These are phyloP conservation scores for Ctena decussata DNA, from an alignment of 2,888 invertebrate species.

Conservation along the genomic window DNA sequence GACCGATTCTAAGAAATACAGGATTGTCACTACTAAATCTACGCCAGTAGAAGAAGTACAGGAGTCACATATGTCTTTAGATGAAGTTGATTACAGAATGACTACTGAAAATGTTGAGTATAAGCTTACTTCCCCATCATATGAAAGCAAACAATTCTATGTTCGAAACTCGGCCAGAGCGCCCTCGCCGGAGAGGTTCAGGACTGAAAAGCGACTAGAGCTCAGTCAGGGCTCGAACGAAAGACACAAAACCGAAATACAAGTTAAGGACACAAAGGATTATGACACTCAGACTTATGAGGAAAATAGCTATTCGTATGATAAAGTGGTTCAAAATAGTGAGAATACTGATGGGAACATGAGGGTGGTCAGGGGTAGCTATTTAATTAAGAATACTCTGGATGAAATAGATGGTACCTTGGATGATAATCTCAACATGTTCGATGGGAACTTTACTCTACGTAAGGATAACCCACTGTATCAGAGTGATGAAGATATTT, in stretches of 20 bases:
- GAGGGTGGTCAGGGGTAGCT: conserved; percentile 79
- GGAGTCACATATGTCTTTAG: conserved; percentile 58
- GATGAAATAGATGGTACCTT: conserved; percentile 75
- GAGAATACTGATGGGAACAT: conserved; percentile 69
- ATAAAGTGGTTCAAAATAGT: conserved; percentile 30
- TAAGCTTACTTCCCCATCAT: conserved; percentile 38
- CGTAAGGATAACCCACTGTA: conserved; percentile 82
- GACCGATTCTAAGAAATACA: conserved; percentile 58
- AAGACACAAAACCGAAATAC: conserved; percentile 43
- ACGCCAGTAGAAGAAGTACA: conserved; percentile 56
- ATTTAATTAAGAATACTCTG: conserved; percentile 80
- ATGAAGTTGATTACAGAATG: conserved; percentile 57
- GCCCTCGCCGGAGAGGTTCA: conserved; percentile 18
- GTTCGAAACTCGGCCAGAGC: conserved; percentile 43
- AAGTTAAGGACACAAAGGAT: conserved; percentile 26
- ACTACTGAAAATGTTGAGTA: conserved; percentile 62
- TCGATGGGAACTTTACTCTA: conserved; percentile 80
- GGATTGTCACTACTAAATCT: conserved; percentile 65
- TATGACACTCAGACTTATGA: conserved; percentile 30
- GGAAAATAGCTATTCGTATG: conserved; percentile 50
- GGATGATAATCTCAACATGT: conserved; percentile 82
- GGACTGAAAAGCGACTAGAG: conserved; percentile 52
- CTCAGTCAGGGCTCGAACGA: conserved; percentile 23
- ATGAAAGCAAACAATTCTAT: conserved; percentile 49
- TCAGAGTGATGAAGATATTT: conserved; percentile 81